Conservation (phyloP, 2,888 invertebrate genomes). For the Melangyna quadrimaculata region DNA sequence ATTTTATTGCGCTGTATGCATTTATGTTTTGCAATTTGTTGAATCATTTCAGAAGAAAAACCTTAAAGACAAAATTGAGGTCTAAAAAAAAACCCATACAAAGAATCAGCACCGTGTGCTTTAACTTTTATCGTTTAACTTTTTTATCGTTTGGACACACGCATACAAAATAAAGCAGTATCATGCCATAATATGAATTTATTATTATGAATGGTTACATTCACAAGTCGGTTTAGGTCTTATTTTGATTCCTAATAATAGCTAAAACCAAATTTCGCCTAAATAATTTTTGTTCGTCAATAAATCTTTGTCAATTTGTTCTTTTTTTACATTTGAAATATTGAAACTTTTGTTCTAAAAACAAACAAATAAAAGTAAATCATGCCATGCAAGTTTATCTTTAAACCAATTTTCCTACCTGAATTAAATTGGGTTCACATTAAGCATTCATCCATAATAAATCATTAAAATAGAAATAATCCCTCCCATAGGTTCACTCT, state of each 20-base stretch:
- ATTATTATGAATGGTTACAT: no score
- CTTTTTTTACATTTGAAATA: not conserved
- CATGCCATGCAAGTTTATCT: not conserved
- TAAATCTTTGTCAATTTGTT: not conserved
- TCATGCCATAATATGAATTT: no score
- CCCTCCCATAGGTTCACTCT: not conserved
- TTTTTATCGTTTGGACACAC: not conserved
- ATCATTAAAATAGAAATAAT: not conserved
- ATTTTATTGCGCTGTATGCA: not conserved
- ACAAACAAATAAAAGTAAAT: not conserved
- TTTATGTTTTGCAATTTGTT: not conserved
- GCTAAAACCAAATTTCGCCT: not conserved
- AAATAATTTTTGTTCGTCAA: not conserved
- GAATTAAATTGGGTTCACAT: not conserved
- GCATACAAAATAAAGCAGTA: not conserved
- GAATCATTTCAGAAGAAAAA: not conserved
- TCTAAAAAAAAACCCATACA: not conserved
- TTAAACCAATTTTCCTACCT: constrained; percentile 2
- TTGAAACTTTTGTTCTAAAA: not conserved
- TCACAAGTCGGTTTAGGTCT: not conserved
- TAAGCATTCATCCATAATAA: constrained; percentile 20
- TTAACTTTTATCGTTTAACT: not conserved
- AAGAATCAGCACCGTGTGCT: not conserved
- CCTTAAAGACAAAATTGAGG: not conserved
- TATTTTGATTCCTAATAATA: not conserved